Conservation (phyloP, 2,113 vertebrate species). For the Ciconia stormi region DNA sequence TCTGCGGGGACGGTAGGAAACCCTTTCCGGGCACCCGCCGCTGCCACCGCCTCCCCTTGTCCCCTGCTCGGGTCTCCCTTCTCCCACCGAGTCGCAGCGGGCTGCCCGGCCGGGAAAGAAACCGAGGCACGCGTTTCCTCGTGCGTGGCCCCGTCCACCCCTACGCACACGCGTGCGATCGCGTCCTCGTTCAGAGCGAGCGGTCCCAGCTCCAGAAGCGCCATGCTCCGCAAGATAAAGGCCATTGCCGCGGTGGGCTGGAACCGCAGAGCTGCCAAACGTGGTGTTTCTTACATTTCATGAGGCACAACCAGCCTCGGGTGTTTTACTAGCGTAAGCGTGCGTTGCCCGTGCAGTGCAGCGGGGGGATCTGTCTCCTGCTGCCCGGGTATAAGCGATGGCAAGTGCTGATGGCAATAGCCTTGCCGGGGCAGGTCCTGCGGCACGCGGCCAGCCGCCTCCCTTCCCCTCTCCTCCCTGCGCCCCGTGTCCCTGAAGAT, state of each 20-base stretch:
- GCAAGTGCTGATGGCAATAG: neutral
- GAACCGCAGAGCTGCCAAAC: neutral
- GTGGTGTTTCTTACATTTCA: accelerated
- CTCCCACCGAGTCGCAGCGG: accelerated
- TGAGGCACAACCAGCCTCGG: accelerated
- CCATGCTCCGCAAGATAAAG: accelerated
- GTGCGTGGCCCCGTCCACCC: neutral
- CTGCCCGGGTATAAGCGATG: accelerated
- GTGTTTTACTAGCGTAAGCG: neutral
- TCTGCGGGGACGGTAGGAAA: neutral
- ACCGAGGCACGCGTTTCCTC: accelerated
- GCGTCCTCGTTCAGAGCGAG: neutral
- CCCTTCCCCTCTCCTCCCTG: neutral
- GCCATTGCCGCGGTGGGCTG: accelerated
- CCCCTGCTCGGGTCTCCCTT: neutral
- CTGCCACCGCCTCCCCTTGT: neutral
- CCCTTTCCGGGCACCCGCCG: accelerated
- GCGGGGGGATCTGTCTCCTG: accelerated
- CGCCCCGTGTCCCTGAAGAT: neutral
- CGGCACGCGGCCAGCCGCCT: neutral
- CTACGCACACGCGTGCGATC: accelerated
- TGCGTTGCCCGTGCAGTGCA: accelerated
- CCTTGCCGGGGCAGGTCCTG: neutral
- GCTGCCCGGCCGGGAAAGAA: neutral
- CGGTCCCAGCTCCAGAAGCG: too few species aligned